Conservation (phyloP, 1,140 invertebrate genomes). For the Saxidomus purpurata region DNA sequence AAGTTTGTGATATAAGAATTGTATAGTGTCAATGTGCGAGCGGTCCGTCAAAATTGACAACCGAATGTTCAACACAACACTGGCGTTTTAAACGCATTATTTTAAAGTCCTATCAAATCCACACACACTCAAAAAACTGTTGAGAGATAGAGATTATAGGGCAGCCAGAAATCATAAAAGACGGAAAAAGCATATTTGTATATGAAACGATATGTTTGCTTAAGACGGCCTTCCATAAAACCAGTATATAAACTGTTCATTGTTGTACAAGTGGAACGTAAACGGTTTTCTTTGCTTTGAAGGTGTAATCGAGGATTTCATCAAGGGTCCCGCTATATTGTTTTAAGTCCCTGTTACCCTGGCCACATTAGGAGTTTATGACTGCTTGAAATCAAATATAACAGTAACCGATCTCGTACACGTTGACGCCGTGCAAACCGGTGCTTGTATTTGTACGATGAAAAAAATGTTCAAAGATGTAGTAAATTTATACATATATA, state of each 20-base stretch:
- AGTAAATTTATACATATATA: no score
- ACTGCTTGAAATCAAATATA: conserved; percentile 11
- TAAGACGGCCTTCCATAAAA: conserved; percentile 30
- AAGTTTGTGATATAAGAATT: no score
- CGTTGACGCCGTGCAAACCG: not conserved
- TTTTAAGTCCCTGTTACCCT: conserved; percentile 23
- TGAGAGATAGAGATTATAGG: not conserved
- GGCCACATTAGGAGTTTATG: not conserved
- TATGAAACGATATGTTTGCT: conserved; percentile 32
- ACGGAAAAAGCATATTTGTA: conserved; percentile 38
- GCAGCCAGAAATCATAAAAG: conserved; percentile 1
- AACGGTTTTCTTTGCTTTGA: conserved; percentile 41
- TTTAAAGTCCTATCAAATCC: not conserved
- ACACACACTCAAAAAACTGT: not conserved
- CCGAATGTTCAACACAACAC: no score
- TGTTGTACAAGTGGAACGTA: conserved; percentile 43
- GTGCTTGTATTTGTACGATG: not conserved
- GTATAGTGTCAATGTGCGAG: no score
- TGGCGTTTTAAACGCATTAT: not conserved
- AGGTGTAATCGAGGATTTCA: conserved; percentile 22
- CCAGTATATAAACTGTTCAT: conserved; percentile 51
- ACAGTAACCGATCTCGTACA: not conserved
- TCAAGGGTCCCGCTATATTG: conserved; percentile 22
- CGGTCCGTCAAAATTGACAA: no score
- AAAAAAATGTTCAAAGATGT: not conserved